Base-by-base conservation (phyloP, 1,140 invertebrate species). In the Ganaspis sp. region DNA sequence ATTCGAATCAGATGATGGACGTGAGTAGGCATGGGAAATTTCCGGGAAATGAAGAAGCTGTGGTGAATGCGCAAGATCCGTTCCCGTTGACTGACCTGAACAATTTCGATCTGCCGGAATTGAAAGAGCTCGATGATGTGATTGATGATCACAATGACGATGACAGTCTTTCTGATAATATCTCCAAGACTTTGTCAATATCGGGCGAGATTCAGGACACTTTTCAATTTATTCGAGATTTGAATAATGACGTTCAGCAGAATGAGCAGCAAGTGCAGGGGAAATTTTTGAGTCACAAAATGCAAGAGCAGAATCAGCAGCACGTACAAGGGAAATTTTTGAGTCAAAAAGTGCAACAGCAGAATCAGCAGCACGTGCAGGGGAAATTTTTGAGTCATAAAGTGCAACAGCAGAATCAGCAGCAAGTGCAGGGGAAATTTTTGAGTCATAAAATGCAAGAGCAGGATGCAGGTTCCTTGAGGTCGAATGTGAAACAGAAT, bases 151-250 rank as follows among this genome's bases (percentile, higher is more conserved):
- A 15, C 21, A 1, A 64, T 26, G 26, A 64, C 26, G 29, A 4
- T 15, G 58, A 64, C 6, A 29, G 23, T 6, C 12, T 64, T n/a
- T 64, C 58, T 4, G 58, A 64, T 2, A 64, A 64, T 34, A 23
- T 64, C 15, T 64, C 58, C 58, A 64, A 64, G 23, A 21, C 21
- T 1, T 21, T 64, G 3, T 64, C 58, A 1, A 64, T 64, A 26
- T 64, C 58, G 23, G 58, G 29, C 26, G 23, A 64, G 15, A 64
- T 64, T n/a, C 58, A 64, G 1, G 58, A 64, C 23, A 64, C 58
- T n/a, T 29, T 64, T n/a, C 58, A 64, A 15, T 29, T 29, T 29
- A 64, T 64, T 64, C 58, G n/a, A 6, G 23, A 64, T 5, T n/a
- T 64, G 23, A 64, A 64, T 64, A 29, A 26, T 11, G 23, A 64